phyloP scores from a whole-genome alignment of 2,797 vertebrate genomes.

The Pogoniulus pusillus region DNA sequence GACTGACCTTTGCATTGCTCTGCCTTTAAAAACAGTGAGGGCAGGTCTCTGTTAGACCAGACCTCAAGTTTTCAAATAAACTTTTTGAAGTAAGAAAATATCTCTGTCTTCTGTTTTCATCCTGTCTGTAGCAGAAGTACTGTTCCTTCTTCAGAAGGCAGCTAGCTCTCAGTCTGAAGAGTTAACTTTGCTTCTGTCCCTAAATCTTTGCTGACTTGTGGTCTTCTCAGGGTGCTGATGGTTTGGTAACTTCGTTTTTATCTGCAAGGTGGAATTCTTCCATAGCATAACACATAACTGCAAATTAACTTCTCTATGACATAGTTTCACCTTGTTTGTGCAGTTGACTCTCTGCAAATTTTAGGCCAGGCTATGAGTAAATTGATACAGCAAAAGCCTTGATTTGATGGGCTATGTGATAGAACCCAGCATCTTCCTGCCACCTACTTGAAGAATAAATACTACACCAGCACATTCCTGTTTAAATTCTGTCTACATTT shows the following conservation, averaged over 20 bases:
- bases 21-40: neutral
- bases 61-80: neutral
- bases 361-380: neutral
- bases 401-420: neutral
- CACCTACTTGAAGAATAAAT: neutral
- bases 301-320: neutral
- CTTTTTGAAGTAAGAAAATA: neutral
- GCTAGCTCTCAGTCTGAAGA: neutral
- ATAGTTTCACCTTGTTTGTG: neutral
- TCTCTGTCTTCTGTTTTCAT: neutral
- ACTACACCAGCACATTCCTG: neutral
- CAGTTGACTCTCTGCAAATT: neutral
- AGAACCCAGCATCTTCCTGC: neutral
- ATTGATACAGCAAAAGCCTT: neutral
- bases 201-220: neutral
- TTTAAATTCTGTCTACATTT: neutral
- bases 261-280: neutral
- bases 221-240: neutral
- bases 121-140: neutral
- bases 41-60: neutral
- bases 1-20: neutral
- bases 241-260: conserved; percentile 26
- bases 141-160: neutral
- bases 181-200: neutral
- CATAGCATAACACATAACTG: neutral